Percentiles rank a stretch among this genome's conserved stretches.
Conservation (phyloP, 2,113 vertebrate genomes). For the Platysteira castanea region DNA sequence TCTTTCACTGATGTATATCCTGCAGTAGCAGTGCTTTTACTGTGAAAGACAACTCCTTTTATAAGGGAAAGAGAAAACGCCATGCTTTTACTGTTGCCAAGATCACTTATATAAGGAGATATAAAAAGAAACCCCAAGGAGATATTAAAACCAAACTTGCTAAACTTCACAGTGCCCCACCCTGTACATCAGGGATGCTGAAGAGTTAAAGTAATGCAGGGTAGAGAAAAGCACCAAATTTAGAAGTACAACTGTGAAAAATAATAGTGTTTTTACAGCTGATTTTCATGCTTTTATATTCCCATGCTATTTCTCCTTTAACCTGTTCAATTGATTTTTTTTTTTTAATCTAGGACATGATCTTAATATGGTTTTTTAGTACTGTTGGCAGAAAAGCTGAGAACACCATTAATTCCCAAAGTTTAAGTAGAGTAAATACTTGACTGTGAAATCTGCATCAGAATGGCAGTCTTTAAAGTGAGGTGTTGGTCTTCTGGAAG, state of each 20-base stretch:
- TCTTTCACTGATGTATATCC: background rate
- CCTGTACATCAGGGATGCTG: background rate
- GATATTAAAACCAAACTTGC: background rate
- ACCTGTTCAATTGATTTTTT: background rate
- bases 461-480: background rate
- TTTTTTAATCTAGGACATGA: background rate
- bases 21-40: background rate
- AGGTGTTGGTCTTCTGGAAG: background rate
- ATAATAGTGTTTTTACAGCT: background rate
- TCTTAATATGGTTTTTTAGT: background rate
- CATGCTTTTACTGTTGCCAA: background rate
- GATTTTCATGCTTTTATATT: background rate
- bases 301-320: background rate
- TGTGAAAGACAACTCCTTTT: background rate
- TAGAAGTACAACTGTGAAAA: background rate
- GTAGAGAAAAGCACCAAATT: background rate
- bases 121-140: background rate
- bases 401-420: background rate
- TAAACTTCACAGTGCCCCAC: background rate
- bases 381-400: background rate
- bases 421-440: background rate
- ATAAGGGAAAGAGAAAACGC: background rate
- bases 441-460: background rate
- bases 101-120: slow-evolving; percentile 8
- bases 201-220: background rate